Evolutionary conservation across 2,888 invertebrate genomes (phyloP).

Genomic region (Galerucella calmariensis): DNA sequence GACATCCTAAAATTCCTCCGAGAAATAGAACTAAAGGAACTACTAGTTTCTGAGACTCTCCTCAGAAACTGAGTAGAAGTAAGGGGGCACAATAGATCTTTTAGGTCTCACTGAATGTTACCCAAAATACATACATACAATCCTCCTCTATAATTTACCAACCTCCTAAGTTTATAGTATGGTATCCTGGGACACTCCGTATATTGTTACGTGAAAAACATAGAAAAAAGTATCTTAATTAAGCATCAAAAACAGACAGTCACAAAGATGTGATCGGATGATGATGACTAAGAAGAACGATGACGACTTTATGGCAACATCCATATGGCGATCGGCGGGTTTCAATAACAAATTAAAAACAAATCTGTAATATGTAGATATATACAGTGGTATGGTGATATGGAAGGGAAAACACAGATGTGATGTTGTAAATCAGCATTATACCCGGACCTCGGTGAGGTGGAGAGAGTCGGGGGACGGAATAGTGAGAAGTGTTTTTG

Average conservation of each 20-base stretch:
- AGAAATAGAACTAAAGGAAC: no score
- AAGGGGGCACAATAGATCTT: no score
- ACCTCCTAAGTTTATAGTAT: no score
- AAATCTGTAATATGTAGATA: constrained; percentile 58
- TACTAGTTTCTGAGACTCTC: no score
- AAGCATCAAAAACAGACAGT: not conserved
- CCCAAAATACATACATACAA: no score
- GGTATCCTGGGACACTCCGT: no score
- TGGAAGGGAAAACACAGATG: constrained; percentile 65
- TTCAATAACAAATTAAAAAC: constrained; percentile 56
- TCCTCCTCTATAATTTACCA: no score
- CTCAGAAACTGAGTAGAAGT: no score
- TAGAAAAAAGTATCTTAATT: constrained; percentile 4
- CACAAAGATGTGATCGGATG: not conserved
- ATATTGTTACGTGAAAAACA: no score
- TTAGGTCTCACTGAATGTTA: no score
- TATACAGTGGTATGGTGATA: constrained; percentile 47
- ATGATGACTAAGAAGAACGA: constrained; percentile 24
- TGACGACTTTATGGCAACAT: constrained; percentile 31
- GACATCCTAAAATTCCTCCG: no score
- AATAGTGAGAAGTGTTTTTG: constrained; percentile 52
- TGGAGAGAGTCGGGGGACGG: constrained; percentile 36
- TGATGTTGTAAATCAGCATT: constrained; percentile 58
- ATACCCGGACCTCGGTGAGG: constrained; percentile 46
- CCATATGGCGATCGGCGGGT: constrained; percentile 46